These are phyloP conservation scores for Rhagonycha fulva DNA, from an alignment of 2,888 invertebrate genomes.

Conservation along the genomic window DNA sequence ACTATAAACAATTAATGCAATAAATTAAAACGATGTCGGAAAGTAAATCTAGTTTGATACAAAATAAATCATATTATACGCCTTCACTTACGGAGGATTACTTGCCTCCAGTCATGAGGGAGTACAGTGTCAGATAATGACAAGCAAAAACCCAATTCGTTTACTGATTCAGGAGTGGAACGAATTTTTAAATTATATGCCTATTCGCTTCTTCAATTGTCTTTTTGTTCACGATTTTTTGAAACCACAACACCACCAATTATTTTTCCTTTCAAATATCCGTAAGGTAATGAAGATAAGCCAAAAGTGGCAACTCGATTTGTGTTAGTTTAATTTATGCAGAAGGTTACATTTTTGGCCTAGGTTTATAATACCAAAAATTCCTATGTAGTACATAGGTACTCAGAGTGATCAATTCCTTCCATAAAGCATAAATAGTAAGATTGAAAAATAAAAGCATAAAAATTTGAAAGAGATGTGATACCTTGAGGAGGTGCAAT, in stretches of 20 bases:
- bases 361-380: neutral
- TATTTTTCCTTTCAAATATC: neutral
- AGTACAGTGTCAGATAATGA: slow-evolving; percentile 1
- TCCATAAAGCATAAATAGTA: too few species aligned
- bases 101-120: slow-evolving; percentile 1
- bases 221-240: neutral
- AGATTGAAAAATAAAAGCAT: too few species aligned
- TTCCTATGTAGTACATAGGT: too few species aligned
- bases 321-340: neutral
- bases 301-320: neutral
- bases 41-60: slow-evolving; percentile 5
- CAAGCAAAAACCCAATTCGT: slow-evolving; percentile 14
- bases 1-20: neutral
- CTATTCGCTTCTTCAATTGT: neutral
- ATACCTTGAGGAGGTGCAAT: too few species aligned
- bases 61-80: slow-evolving; percentile 5
- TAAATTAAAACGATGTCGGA: slow-evolving; percentile 6
- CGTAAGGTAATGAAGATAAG: neutral
- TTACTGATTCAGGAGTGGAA: slow-evolving; percentile 27
- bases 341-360: neutral
- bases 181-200: slow-evolving; percentile 14
- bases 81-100: neutral
- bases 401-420: too few species aligned
- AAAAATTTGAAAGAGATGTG: too few species aligned
- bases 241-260: neutral